Percentiles rank a stretch among this genome's conserved stretches.
Evolutionary conservation across 2,888 invertebrate genomes (phyloP).

Genomic region (Eristalis tenax): DNA sequence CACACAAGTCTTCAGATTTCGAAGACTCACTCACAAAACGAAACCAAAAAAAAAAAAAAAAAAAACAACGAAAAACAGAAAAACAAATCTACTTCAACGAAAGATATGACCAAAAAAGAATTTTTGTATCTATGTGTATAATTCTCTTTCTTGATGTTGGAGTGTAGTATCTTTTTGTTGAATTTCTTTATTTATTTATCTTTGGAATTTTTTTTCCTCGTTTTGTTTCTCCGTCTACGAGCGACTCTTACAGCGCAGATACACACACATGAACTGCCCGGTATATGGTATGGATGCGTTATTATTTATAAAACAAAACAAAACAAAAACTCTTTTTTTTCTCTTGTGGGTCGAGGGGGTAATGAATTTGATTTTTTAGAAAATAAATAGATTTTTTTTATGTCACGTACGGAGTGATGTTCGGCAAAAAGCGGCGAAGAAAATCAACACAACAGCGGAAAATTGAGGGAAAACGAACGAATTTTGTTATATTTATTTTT

Average conservation of each 20-base stretch:
- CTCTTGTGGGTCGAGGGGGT: background rate
- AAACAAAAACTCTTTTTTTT: background rate
- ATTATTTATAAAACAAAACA: slow-evolving; percentile 35
- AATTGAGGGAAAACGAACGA: slow-evolving; percentile 72
- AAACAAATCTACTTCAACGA: slow-evolving; percentile 17
- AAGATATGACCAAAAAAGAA: slow-evolving; percentile 57
- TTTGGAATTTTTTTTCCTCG: slow-evolving; percentile 34
- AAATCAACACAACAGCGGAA: slow-evolving; percentile 68
- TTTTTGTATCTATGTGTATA: background rate
- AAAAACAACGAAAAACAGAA: background rate
- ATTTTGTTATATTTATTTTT: background rate
- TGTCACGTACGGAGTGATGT: slow-evolving; percentile 44
- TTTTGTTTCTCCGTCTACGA: slow-evolving; percentile 37
- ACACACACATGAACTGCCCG: slow-evolving; percentile 39
- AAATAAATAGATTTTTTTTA: slow-evolving; percentile 18
- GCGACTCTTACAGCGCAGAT: slow-evolving; percentile 48
- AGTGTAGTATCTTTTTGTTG: slow-evolving; percentile 44
- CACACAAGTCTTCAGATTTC: slow-evolving; percentile 11
- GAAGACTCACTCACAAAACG: slow-evolving; percentile 39
- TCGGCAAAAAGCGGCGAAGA: slow-evolving; percentile 68
- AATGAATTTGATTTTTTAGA: background rate
- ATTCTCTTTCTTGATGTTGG: slow-evolving; percentile 21
- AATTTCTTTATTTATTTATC: slow-evolving; percentile 53
- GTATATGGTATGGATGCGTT: slow-evolving; percentile 27
- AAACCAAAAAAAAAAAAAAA: background rate